A percentile compares a stretch with the other conserved stretches of the same genome.
These are phyloP conservation scores for Paraplagusia blochii DNA, from an alignment of 2,113 vertebrate genomes.

Conservation along the genomic window DNA sequence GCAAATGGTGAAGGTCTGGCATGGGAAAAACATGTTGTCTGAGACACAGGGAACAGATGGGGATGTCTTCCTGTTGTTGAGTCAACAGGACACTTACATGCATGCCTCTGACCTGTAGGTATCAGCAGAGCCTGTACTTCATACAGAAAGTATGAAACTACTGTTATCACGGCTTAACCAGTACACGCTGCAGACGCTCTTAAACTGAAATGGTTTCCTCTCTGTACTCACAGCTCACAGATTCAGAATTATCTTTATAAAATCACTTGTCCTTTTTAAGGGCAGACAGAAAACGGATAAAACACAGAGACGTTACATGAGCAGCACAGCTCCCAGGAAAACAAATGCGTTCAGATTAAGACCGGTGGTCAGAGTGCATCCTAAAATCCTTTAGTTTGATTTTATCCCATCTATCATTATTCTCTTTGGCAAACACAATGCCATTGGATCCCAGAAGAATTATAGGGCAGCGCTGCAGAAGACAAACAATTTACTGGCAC, in stretches of 20 bases:
- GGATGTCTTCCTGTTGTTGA: conserved; percentile 84
- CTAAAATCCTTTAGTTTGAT: conserved; percentile 77
- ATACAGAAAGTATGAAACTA: conserved; percentile 26
- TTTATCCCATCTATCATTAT: conserved; percentile 83
- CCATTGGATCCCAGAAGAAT: conserved; percentile 82
- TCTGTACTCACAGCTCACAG: conserved; percentile 11
- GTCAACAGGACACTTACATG: conserved; percentile 84
- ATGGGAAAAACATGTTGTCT: conserved; percentile 71
- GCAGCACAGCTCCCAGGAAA: conserved; percentile 24
- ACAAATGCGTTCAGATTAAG: conserved; percentile 71
- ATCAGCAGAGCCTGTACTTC: conserved; percentile 35
- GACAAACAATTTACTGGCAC: conserved; percentile 87
- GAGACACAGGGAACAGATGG: conserved; percentile 85
- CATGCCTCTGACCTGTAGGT: conserved; percentile 73
- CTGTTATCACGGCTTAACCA: background rate
- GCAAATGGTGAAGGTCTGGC: conserved; percentile 53
- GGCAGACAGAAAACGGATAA: conserved; percentile 36
- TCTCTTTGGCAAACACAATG: conserved; percentile 83
- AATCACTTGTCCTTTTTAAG: conserved; percentile 17
- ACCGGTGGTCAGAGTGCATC: conserved; percentile 70
- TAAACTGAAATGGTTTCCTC: conserved; percentile 18
- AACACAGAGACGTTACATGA: conserved; percentile 27
- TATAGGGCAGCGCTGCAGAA: conserved; percentile 81
- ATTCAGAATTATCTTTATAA: conserved; percentile 1
- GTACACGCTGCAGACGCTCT: background rate